phyloP scores from a whole-genome alignment of 2,888 invertebrate genomes.

The Caenorhabditis wallacei region DNA sequence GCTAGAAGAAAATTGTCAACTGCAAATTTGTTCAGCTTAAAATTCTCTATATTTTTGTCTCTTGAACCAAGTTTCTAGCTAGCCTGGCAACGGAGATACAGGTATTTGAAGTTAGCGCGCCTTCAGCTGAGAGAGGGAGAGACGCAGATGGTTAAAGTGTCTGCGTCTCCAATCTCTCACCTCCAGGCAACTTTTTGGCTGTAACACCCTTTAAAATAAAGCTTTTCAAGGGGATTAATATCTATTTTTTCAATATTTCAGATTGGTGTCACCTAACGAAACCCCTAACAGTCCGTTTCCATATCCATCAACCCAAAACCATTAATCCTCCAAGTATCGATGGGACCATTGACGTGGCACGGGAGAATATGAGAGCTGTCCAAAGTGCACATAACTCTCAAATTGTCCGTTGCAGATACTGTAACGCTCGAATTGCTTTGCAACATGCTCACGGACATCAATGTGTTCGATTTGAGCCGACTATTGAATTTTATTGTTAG shows the following conservation, averaged over 20 bases:
- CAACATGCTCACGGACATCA: slow-evolving; percentile 52
- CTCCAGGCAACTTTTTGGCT: too few species aligned
- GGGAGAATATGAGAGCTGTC: slow-evolving; percentile 56
- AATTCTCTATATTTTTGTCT: too few species aligned
- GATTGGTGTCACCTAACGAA: slow-evolving; percentile 35
- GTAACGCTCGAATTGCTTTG: slow-evolving; percentile 54
- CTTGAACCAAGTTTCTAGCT: too few species aligned
- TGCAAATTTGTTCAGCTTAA: too few species aligned
- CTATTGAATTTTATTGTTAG: slow-evolving; percentile 64
- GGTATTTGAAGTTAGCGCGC: too few species aligned
- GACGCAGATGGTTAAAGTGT: too few species aligned
- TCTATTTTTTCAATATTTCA: slow-evolving; percentile 10
- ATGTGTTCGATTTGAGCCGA: slow-evolving; percentile 60
- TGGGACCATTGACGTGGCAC: slow-evolving; percentile 58
- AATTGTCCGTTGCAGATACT: slow-evolving; percentile 52
- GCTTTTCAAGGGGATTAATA: background rate
- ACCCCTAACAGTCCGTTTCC: slow-evolving; percentile 23
- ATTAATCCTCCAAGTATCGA: slow-evolving; percentile 55
- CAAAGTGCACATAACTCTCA: slow-evolving; percentile 56
- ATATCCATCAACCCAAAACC: slow-evolving; percentile 47
- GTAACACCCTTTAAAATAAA: too few species aligned
- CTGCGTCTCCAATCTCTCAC: too few species aligned
- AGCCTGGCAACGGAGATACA: too few species aligned
- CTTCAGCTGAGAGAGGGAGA: too few species aligned
- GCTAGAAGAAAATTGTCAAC: too few species aligned